Evolutionary conservation across 2,113 vertebrate genomes (phyloP).

Genomic region (Rhegmatorhina hoffmannsi): DNA sequence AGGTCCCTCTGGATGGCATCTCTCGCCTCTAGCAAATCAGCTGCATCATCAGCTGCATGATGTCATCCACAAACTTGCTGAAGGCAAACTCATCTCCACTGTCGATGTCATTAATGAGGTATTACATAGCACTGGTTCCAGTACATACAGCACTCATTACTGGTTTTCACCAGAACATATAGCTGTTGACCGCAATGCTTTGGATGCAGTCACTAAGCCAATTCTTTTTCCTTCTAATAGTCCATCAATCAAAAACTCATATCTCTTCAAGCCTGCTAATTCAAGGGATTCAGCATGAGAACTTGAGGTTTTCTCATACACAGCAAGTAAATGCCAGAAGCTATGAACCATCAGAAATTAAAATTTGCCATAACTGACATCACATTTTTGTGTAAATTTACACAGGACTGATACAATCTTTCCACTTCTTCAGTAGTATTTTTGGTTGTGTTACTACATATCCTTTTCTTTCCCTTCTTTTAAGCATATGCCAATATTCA

Average conservation of each 20-base stretch:
- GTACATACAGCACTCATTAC: background rate
- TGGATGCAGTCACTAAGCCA: background rate
- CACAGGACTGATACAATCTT: background rate
- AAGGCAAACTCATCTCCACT: background rate
- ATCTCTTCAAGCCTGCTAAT: background rate
- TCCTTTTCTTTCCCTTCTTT: background rate
- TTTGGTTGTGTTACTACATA: background rate
- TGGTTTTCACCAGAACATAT: background rate
- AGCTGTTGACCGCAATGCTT: background rate
- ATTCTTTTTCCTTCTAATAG: background rate
- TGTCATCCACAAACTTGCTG: background rate
- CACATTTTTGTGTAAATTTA: background rate
- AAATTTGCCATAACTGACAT: background rate
- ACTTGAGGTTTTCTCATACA: background rate
- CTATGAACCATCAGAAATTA: background rate
- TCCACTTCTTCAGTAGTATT: background rate
- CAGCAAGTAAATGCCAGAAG: background rate
- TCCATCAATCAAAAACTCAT: background rate
- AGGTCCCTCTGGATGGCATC: background rate
- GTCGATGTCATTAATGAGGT: background rate
- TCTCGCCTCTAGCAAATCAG: accelerated
- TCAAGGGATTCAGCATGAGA: background rate
- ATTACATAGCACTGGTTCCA: background rate
- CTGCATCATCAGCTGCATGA: background rate
- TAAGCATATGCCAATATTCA: background rate